A percentile compares a stretch with the other conserved stretches of the same genome.
Conservation (phyloP, 2,888 invertebrate species). For the Crematogaster levior region DNA sequence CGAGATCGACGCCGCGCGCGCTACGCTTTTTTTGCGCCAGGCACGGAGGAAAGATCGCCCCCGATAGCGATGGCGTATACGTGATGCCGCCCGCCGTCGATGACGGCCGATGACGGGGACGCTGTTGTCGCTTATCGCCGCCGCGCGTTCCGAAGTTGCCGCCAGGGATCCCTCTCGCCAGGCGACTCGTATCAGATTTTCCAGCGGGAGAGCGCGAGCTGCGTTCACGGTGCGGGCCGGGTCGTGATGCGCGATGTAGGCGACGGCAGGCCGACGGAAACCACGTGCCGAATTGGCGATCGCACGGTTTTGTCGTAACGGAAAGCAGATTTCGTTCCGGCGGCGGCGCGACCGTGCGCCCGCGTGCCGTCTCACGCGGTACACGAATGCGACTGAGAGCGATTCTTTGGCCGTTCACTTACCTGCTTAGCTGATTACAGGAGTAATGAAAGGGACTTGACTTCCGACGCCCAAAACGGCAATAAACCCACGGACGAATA, state of each 20-base stretch:
- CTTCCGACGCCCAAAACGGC: slow-evolving; percentile 76
- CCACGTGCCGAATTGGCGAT: slow-evolving; percentile 8
- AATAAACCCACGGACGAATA: slow-evolving; percentile 78
- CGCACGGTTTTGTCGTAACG: not conserved
- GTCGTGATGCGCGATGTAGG: not conserved
- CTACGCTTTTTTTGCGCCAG: slow-evolving; percentile 69
- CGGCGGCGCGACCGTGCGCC: slow-evolving; percentile 56
- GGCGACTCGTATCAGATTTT: not conserved
- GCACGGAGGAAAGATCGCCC: slow-evolving; percentile 63
- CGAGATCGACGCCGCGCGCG: slow-evolving; percentile 81
- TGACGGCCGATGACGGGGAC: not conserved
- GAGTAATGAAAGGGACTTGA: slow-evolving; percentile 13
- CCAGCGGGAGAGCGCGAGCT: not conserved
- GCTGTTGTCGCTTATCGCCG: not conserved
- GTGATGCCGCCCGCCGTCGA: slow-evolving; percentile 17
- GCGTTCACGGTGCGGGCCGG: not conserved
- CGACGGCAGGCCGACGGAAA: not conserved
- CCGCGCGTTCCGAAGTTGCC: not conserved
- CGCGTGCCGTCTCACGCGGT: slow-evolving; percentile 40
- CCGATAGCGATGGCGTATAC: slow-evolving; percentile 41
- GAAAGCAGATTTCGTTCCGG: not conserved
- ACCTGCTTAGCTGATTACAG: slow-evolving; percentile 33
- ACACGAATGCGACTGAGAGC: slow-evolving; percentile 34
- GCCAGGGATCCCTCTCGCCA: not conserved
- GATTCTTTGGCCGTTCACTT: not conserved